A percentile compares a stretch with the other conserved stretches of the same genome.
Conservation (phyloP, 37 sponge, comb jelly and placozoan species). For the Chondrilla cf. caribensis region DNA sequence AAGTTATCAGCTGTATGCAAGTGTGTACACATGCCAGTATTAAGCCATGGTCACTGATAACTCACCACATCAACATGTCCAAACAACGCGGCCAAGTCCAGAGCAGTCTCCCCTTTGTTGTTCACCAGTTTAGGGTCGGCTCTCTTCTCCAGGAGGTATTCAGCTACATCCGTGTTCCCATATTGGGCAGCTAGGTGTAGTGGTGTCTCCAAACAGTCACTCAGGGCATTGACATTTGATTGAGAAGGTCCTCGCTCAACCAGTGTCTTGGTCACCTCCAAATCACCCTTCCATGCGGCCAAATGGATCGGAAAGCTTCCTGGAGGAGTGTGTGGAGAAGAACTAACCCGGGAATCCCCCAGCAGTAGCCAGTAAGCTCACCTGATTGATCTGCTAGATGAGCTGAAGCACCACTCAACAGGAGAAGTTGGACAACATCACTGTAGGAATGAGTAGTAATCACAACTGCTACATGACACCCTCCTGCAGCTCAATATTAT, state of each 20-base stretch:
- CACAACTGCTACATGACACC: background rate
- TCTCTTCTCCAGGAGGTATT: conserved; percentile 66
- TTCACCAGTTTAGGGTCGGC: conserved; percentile 56
- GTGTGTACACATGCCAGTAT: no score
- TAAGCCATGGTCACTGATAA: no score
- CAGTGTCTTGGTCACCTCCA: conserved; percentile 62
- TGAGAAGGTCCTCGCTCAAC: conserved; percentile 73
- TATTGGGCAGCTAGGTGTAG: conserved; percentile 79
- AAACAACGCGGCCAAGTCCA: conserved; percentile 72
- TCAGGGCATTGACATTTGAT: conserved; percentile 79
- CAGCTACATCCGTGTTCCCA: conserved; percentile 70
- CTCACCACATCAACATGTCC: conserved; percentile 71
- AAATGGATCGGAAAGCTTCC: conserved; percentile 75
- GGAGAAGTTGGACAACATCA: conserved; percentile 8
- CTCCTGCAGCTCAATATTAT: no score
- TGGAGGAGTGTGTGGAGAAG: background rate
- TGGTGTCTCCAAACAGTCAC: conserved; percentile 61
- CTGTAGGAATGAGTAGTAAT: background rate
- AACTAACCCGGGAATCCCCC: no score
- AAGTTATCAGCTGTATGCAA: conserved; percentile 8
- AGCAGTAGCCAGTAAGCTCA: background rate
- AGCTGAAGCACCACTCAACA: conserved; percentile 19
- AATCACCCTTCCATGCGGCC: conserved; percentile 86
- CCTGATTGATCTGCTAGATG: conserved; percentile 25
- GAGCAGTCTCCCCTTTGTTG: conserved; percentile 50